Base-by-base conservation (phyloP, 1,140 invertebrate species). In the Trachelipus rathkii region DNA sequence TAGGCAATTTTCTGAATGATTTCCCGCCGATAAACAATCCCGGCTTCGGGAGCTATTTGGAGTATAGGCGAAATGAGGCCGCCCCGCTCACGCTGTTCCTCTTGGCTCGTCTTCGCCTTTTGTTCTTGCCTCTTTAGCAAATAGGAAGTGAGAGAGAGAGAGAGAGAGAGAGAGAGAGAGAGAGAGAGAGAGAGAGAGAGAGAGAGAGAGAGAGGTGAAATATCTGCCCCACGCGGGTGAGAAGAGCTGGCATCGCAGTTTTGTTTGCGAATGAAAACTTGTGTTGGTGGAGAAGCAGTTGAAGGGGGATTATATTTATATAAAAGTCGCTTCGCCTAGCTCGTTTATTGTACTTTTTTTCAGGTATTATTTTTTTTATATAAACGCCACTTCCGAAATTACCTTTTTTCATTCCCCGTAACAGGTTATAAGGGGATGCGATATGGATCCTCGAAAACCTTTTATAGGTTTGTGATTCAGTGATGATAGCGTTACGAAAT, bases 1-100 rank as follows among this genome's bases (percentile, higher is more conserved):
- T 60, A 60, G 50, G 50, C 50, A 60, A 60, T 60, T 60, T 60
- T 60, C 50, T 60, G 50, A 60, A 60, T 60, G 50, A 60, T 60
- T 60, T 60, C 50, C 50, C 50, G 50, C 50, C 50, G 50, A 60
- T 60, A 60, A 60, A 60, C 50, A 13, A 60, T 60, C 50, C 50
- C 50, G 11, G 50, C 50, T 60, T 60, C 50, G 50, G 50, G 50
- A 60, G 50, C 50, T 19, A 60, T 60, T 60, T 60, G 50, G 50
- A 60, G 50, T 13, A 60, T 60, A 60, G 50, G 50, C 50, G 50
- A 13, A 60, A 60, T 60, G 50, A 60, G 50, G 50, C 50, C 50
- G 50, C 50, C 50, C 50, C 50, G 50, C 19, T 60, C 19, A 13
- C 11, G 11, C 50, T 60, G 11, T 60, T 60, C 11, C 19, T 60